Evolutionary conservation across 1,140 invertebrate genomes (phyloP), one percentile per base, ranked within the genome.

Genomic region (Aphidius ervi): DNA sequence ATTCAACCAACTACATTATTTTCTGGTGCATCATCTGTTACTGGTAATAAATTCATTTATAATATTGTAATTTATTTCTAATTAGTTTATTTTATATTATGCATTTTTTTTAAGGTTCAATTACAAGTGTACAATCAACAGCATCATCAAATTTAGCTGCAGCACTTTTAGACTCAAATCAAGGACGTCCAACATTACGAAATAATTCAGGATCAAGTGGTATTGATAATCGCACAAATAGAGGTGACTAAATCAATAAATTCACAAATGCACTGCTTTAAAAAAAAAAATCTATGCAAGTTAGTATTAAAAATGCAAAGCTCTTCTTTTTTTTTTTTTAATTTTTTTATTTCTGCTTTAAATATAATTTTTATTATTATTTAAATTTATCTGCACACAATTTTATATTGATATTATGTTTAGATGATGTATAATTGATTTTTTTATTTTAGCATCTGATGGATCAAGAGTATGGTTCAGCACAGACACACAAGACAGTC

Each of bases 1-100:
- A 84, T 89, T 63, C 84, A 86, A 54, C 81, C 82, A 5, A 67
- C 76, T 16, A 82, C 79, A 68, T 76, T 82, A 5, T 86, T 79
- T 41, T 78, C 75, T 59, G 73, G 72, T 52, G 64, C 71, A 55
- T 79, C 78, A 42, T 80, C 76, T 1, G 75, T 80, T 48, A 79
- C 78, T 60, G 76, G 77, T 79, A 63, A 65, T 61, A 65, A 46
- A 7, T 50, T 49, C n/a, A 9, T 10, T 54, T 43, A n/a, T 4
- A n/a, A 16, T 16, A 16, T 16, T 16, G 16, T 16, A 16, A 16
- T 55, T 55, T 42, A 43, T 55, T 43, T 43, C 42, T 16, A 16
- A 0, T 16, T 16, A 16, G 0, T 16, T 16, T 16, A 16, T 16
- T 16, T 16, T 16, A 16, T 16, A 16, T 16, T 16, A 16, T 16